A percentile compares a stretch with the other conserved stretches of the same genome.
phyloP scores from a whole-genome alignment of 2,113 vertebrate species.

The Sinocyclocheilus maitianheensis region DNA sequence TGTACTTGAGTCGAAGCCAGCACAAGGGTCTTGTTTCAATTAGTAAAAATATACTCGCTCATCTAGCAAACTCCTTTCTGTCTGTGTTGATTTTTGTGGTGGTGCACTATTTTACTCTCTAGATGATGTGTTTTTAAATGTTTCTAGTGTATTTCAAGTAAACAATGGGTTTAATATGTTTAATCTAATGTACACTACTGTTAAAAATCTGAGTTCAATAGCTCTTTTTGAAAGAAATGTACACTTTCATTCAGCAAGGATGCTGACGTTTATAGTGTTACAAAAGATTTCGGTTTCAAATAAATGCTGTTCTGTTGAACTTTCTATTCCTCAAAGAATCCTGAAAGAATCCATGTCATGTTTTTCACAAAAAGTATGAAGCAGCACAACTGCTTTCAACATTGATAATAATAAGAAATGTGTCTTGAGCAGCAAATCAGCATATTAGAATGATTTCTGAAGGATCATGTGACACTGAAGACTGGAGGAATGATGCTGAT shows the following conservation, averaged over 20 bases:
- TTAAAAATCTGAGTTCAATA: background rate
- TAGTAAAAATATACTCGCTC: background rate
- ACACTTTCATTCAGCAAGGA: background rate
- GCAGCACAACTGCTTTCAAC: background rate
- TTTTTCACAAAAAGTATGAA: background rate
- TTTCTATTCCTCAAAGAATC: background rate
- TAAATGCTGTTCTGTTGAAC: background rate
- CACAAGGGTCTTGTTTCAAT: background rate
- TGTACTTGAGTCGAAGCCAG: conserved; percentile 66
- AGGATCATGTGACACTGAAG: background rate
- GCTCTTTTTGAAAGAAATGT: background rate
- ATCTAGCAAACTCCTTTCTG: background rate
- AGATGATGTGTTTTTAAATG: background rate
- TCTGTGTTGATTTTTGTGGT: background rate
- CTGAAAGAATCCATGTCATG: background rate
- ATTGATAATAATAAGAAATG: background rate
- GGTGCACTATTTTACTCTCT: background rate
- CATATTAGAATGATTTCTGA: background rate
- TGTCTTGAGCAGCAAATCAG: background rate
- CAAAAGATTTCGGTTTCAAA: background rate
- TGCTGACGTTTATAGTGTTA: background rate
- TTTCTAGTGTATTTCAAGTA: background rate
- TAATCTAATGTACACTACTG: background rate
- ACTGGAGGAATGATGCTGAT: no score
- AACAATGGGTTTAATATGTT: background rate